Conservation (phyloP, 1,140 invertebrate species). For the Drosophila asahinai region DNA sequence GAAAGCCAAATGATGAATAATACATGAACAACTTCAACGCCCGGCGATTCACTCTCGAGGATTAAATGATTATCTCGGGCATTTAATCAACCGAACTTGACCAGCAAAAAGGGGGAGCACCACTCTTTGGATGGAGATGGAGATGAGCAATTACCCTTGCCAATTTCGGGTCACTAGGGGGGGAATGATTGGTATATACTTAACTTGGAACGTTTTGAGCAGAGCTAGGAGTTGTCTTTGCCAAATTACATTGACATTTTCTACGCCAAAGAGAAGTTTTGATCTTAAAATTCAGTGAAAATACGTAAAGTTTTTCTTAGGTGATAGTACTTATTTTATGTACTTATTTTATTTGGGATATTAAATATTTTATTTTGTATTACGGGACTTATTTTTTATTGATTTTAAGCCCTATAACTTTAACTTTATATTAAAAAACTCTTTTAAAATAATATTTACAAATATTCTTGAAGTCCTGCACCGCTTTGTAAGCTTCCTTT, state of each 20-base stretch:
- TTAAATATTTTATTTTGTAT: background rate
- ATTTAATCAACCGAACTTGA: constrained; percentile 52
- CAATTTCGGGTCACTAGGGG: background rate
- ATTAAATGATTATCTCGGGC: constrained; percentile 78
- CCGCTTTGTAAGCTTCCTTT: background rate
- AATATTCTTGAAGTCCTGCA: background rate
- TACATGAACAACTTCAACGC: constrained; percentile 69
- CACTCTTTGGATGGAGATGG: background rate
- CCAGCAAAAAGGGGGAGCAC: constrained; percentile 10
- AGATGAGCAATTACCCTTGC: constrained; percentile 32
- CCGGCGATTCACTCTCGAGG: constrained; percentile 42
- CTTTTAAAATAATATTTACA: background rate
- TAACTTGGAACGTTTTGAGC: background rate
- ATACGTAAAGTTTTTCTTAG: too few relatives aligned
- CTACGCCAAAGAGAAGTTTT: too few relatives aligned
- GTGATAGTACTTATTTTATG: background rate
- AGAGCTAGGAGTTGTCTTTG: background rate
- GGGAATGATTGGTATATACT: background rate
- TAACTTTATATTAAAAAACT: background rate
- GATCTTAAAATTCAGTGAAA: background rate
- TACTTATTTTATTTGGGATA: background rate
- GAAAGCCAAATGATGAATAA: constrained; percentile 68
- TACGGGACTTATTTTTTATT: background rate
- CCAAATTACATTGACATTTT: background rate
- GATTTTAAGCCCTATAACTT: background rate